Evolutionary conservation across 2,888 invertebrate genomes (phyloP), one percentile per base, ranked within the genome.

Genomic region (Acrobasis repandana): DNA sequence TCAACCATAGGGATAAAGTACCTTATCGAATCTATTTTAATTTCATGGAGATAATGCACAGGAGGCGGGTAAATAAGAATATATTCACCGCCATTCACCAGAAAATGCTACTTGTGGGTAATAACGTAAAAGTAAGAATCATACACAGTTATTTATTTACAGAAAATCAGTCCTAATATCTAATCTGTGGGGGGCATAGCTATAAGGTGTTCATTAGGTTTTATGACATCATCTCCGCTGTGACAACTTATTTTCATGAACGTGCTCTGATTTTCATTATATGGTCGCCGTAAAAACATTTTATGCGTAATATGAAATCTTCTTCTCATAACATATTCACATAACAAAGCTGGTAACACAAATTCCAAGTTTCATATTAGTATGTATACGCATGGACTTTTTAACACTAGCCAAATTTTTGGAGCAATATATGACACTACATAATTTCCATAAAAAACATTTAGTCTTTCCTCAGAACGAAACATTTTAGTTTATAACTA

Each of bases 241-340:
- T 43, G 43, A 43, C 43, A 43, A 43, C 43, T 43, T 43, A 14
- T 43, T 43, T 43, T 43, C 43, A 43, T 43, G 43, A 43, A n/a
- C 43, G 5, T 38, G 38, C 38, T 11, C 11, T 43, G 43, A 43
- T 43, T 43, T 43, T 43, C 43, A n/a, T 14, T 43, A 43, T 43
- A 43, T 43, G 43, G 43, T 43, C 43, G 43, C n/a, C 43, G 43
- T 43, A 43, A 43, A 43, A 43, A 43, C 38, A 38, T 14, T 43
- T 11, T 43, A 43, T 43, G 43, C 43, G 43, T 43, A 14, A 43
- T 43, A 43, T 43, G 43, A 43, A 43, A 43, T 43, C 43, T 43
- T 43, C 43, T 43, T 43, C 43, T 14, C n/a, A 4, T 43, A 43
- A 43, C 11, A n/a, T 43, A n/a, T 43, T 14, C 6, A n/a, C 14